Evolutionary conservation across 2,797 vertebrate species (phyloP).

Genomic region (Sebastes vulpes): DNA sequence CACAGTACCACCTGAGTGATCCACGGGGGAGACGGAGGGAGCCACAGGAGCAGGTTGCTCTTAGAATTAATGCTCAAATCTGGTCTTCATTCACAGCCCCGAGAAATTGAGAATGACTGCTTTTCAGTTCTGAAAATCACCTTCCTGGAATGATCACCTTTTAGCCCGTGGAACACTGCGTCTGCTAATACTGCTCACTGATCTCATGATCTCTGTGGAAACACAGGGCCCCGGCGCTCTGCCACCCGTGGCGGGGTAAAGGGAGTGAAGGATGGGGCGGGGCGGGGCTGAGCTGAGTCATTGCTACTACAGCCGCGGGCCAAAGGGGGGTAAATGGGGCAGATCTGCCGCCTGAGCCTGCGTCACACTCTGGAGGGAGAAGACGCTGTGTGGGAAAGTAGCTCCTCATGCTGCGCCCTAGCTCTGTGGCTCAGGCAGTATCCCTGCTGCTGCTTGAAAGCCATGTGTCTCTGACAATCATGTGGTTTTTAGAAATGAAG

Average conservation of each 20-base stretch:
- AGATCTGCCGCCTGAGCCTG: slow-evolving; percentile 26
- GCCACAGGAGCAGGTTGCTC: slow-evolving; percentile 25
- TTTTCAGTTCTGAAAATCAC: slow-evolving; percentile 31
- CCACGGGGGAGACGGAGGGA: slow-evolving; percentile 12
- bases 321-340: slow-evolving; percentile 43
- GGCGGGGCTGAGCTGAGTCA: slow-evolving; percentile 10
- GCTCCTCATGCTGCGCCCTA: slow-evolving; percentile 9
- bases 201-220: slow-evolving; percentile 62
- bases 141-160: slow-evolving; percentile 29
- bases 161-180: neutral
- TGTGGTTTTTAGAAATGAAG: neutral
- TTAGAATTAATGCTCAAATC: slow-evolving; percentile 37
- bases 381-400: slow-evolving; percentile 35
- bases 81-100: slow-evolving; percentile 18
- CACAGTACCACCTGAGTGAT: slow-evolving; percentile 38
- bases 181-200: slow-evolving; percentile 40
- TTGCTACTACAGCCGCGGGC: slow-evolving; percentile 16
- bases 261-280: neutral
- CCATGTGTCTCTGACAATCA: slow-evolving; percentile 9
- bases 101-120: slow-evolving; percentile 22
- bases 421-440: slow-evolving; percentile 6
- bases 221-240: neutral
- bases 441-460: neutral
- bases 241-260: slow-evolving; percentile 24
- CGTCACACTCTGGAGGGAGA: slow-evolving; percentile 14